Evolutionary conservation across 2,888 invertebrate genomes (phyloP).

Genomic region (Melanargia galathea): DNA sequence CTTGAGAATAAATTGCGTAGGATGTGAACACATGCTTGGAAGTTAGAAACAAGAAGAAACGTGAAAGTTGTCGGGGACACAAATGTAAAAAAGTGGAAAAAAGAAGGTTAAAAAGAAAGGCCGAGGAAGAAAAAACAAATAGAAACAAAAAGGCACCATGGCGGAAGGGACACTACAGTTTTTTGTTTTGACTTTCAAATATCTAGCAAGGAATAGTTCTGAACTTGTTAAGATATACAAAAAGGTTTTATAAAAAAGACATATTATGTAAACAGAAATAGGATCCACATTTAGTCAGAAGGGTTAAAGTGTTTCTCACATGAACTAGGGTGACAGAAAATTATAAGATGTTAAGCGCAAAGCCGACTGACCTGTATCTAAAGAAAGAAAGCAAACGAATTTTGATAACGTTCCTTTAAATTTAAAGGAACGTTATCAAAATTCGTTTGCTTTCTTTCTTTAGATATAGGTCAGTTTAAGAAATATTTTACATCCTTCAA

Average conservation of each 20-base stretch:
- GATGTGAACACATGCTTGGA: not conserved
- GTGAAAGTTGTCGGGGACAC: not conserved
- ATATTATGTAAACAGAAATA: not conserved
- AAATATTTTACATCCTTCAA: too few species aligned
- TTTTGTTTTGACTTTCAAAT: not conserved
- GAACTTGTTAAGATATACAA: too few species aligned
- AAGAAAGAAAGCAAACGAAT: not conserved
- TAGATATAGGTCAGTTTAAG: too few species aligned
- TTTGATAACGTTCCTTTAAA: too few species aligned
- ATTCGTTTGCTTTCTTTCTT: too few species aligned
- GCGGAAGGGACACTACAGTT: not conserved
- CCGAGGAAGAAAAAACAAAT: not conserved
- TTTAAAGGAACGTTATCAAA: too few species aligned
- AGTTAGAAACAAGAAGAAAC: not conserved
- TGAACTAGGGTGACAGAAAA: constrained; percentile 5
- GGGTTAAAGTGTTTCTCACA: constrained; percentile 6
- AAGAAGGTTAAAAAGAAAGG: not conserved
- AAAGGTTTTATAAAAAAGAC: not conserved
- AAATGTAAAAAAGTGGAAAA: too few species aligned
- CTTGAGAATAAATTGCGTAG: constrained; percentile 13
- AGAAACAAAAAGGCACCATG: not conserved
- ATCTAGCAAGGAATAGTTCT: too few species aligned
- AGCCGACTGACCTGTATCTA: too few species aligned
- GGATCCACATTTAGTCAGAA: not conserved
- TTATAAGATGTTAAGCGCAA: not conserved